Percentiles rank a stretch among this genome's conserved stretches.
Conservation (phyloP, 1,140 invertebrate species). For the Carcinoscorpius rotundicauda region DNA sequence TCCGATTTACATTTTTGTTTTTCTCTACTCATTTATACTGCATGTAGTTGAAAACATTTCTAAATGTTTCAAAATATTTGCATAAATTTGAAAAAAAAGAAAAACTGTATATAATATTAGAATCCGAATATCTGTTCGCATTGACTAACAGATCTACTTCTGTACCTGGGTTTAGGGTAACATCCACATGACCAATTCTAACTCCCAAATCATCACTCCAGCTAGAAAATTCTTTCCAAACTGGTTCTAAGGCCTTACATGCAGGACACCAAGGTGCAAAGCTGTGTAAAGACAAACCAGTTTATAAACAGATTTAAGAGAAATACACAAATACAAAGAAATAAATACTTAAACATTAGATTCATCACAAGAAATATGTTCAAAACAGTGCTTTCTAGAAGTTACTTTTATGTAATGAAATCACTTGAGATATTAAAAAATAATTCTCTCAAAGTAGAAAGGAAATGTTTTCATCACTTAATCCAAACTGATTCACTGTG, state of each 20-base stretch:
- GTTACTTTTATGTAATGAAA: too few species aligned
- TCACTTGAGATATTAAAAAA: too few species aligned
- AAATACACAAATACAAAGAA: conserved; percentile 1
- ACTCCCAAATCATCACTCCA: conserved; percentile 65
- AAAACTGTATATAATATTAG: too few species aligned
- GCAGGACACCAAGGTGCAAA: conserved; percentile 99
- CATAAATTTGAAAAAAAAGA: too few species aligned
- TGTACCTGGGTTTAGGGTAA: conserved; percentile 53
- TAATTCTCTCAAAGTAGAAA: too few species aligned
- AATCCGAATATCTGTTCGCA: too few species aligned
- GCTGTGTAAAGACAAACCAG: conserved; percentile 38
- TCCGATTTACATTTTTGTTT: too few species aligned
- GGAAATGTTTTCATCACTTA: too few species aligned
- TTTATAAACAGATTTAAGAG: neutral
- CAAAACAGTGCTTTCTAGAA: neutral
- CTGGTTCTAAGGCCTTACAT: conserved; percentile 74
- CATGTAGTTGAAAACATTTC: too few species aligned
- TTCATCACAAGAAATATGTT: neutral
- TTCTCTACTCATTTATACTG: too few species aligned
- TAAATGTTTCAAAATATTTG: too few species aligned
- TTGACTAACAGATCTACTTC: neutral
- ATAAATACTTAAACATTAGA: neutral
- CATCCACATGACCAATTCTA: conserved; percentile 78
- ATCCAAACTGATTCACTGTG: too few species aligned
- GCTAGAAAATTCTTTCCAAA: conserved; percentile 78